Evolutionary conservation across 2,797 vertebrate genomes (phyloP), one percentile per base, ranked within the genome.

Genomic region (Cossypha heuglini): DNA sequence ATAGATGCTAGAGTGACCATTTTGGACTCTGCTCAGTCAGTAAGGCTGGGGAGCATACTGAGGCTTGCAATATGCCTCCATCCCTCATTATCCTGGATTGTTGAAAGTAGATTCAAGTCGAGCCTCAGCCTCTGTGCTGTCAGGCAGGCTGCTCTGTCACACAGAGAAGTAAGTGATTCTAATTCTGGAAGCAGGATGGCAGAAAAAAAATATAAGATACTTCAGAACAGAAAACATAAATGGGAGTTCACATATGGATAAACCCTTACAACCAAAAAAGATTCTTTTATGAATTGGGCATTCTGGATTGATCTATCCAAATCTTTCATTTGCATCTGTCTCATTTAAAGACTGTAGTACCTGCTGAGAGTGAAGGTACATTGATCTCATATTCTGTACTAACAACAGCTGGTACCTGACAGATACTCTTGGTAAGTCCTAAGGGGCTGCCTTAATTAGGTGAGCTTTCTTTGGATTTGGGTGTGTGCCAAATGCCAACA

Each of bases 341-440:
- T 86, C 62, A 38, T 73, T 72, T 76, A 86, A 86, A 86, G 76
- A 72, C 75, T 63, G 37, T 19, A 62, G 33, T 81, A 75, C 88
- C 59, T 69, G 69, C 80, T 88, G 88, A 90, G 88, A 78, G 33
- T 45, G 58, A 84, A 78, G 55, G 48, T 66, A 93, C 57, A 46
- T 35, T 88, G 73, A 88, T 58, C 90, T 90, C 48, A 78, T 38
- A 69, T 55, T 78, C 67, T 55, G 17, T 35, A 69, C 69, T 62
- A 88, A 81, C 54, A 92, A 88, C 88, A 95, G 91, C 88, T 95
- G 94, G 76, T 63, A 73, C 49, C 58, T 94, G 62, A 55, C 92
- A 92, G 66, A 81, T 59, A 72, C 20, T 91, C 66, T 46, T 51
- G 58, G 42, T 40, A 86, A 76, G 26, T 88, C 80, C 76, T 69